Percentiles rank a stretch among this genome's conserved stretches.
phyloP scores from a whole-genome alignment of 2,888 invertebrate species.

The Ormia ochracea region DNA sequence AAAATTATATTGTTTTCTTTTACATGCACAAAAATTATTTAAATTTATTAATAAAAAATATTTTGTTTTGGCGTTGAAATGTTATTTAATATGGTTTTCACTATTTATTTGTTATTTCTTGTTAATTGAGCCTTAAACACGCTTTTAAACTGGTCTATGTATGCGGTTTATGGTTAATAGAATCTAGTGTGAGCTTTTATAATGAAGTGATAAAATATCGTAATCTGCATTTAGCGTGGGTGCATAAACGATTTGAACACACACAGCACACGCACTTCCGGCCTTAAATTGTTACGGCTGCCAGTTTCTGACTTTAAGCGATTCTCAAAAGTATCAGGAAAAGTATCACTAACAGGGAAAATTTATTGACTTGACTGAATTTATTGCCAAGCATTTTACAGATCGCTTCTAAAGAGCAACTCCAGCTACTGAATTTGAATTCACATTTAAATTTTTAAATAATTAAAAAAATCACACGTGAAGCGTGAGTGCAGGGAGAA shows the following conservation, averaged over 20 bases:
- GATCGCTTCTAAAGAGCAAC: background rate
- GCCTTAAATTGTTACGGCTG: background rate
- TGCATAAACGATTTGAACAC: background rate
- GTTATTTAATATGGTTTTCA: background rate
- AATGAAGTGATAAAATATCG: background rate
- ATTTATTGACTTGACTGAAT: background rate
- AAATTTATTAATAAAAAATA: background rate
- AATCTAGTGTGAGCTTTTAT: background rate
- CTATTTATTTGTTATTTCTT: background rate
- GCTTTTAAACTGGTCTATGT: background rate
- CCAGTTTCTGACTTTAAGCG: background rate
- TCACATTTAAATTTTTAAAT: no score
- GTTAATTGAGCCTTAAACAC: constrained; percentile 15
- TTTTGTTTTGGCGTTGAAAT: background rate
- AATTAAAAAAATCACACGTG: no score
- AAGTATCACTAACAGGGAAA: background rate
- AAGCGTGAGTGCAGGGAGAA: no score
- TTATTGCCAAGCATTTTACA: background rate
- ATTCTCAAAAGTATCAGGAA: background rate
- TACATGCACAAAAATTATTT: no score
- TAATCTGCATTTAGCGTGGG: constrained; percentile 4
- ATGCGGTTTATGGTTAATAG: background rate
- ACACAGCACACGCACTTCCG: constrained; percentile 64
- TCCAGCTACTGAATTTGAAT: no score
- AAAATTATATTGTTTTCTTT: no score